Evolutionary conservation across 2,888 invertebrate genomes (phyloP).

Genomic region (Dione vanillae): DNA sequence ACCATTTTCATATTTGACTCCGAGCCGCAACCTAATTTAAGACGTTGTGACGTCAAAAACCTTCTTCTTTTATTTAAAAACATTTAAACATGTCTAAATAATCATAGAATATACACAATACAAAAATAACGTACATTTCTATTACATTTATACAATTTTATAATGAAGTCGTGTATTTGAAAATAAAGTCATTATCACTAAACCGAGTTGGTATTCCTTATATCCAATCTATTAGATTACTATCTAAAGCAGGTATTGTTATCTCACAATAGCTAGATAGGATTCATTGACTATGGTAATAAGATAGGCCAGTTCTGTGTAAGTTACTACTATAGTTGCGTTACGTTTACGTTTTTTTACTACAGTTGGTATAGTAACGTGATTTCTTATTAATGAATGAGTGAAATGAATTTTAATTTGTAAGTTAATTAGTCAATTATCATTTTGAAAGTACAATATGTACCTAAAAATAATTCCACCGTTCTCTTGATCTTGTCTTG

Average conservation of each 20-base stretch:
- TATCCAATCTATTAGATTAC: constrained; percentile 23
- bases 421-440: no score
- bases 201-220: constrained; percentile 19
- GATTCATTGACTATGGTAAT: constrained; percentile 34
- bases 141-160: background rate
- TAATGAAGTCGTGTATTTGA: background rate
- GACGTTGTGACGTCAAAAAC: no score
- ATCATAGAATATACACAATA: no score
- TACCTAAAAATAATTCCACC: no score
- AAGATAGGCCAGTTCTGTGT: constrained; percentile 25
- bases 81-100: no score
- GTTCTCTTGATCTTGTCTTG: no score
- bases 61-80: no score
- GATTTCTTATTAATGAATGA: background rate
- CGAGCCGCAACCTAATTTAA: no score
- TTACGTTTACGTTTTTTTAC: constrained; percentile 19
- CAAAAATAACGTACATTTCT: no score
- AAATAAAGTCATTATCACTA: constrained; percentile 33
- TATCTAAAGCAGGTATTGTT: constrained; percentile 43
- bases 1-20: no score
- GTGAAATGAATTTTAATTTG: no score
- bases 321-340: constrained; percentile 21
- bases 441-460: no score
- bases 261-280: constrained; percentile 31
- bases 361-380: background rate